Evolutionary conservation across 2,797 vertebrate genomes (phyloP), one percentile per base, ranked within the genome.

Genomic region (Limosa lapponica): DNA sequence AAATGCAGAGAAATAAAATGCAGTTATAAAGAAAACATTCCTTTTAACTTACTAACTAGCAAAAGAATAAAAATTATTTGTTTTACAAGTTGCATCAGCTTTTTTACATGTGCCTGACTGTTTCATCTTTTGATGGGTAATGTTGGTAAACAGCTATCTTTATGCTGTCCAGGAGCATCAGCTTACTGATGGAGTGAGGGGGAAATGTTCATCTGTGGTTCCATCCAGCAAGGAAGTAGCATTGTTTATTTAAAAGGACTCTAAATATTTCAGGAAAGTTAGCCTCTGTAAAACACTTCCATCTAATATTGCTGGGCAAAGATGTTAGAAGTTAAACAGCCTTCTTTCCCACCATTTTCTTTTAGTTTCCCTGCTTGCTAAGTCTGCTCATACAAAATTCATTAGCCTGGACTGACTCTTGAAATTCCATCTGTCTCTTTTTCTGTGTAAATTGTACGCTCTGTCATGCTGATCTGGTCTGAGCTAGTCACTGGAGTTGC

Each of bases 321-420:
- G 61, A 30, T 54, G 5, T 28, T 61, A 55, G 30, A 64, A 57
- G 28, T 65, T 87, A 70, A 67, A 59, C 36, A 8, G 14, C 48
- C 16, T 67, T 37, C n/a, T 66, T 66, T 71, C 8, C 32, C 41
- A 49, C 44, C 7, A 9, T 72, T 74, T 86, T 77, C 19, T 81
- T 78, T 67, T 57, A 36, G 20, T 71, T 62, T 59, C 22, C 4
- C 5, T 67, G 15, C 46, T 66, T 79, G 24, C 43, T 62, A 39
- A 32, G 34, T 77, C 43, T 89, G 19, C 41, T 91, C 18, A 61
- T 93, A 54, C 15, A 90, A 90, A 95, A 90, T 82, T 71, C 20
- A 72, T 92, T 69, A 72, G 30, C n/a, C 27, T 46, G 16, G n/a
- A 54, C 46, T 4, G 3, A 39, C 51, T 70, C n/a, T 64, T 85